These are phyloP conservation scores for Salvator merianae DNA, from an alignment of 2,113 vertebrate genomes.

Conservation along the genomic window DNA sequence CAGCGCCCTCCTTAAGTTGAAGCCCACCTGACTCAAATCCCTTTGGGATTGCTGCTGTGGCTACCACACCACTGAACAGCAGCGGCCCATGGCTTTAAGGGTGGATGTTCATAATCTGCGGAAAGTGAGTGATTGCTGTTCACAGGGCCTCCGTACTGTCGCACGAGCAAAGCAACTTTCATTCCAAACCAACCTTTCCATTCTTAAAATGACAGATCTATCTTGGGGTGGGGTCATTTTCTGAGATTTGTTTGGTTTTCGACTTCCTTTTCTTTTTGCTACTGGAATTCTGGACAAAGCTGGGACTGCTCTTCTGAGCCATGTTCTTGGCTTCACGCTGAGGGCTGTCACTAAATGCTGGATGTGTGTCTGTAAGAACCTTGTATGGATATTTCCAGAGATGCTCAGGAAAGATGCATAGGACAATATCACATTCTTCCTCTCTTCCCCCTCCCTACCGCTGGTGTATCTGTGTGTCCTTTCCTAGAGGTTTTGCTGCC, in stretches of 20 bases:
- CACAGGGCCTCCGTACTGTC: too few species aligned
- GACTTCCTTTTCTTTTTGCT: not conserved
- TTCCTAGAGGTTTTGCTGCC: constrained; percentile 62
- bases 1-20: too few species aligned
- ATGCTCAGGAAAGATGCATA: not conserved
- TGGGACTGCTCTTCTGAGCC: not conserved
- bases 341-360: not conserved
- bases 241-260: not conserved
- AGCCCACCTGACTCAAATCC: too few species aligned
- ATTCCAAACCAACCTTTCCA: not conserved
- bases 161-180: too few species aligned
- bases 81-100: too few species aligned
- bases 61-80: too few species aligned
- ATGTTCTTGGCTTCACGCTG: not conserved
- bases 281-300: not conserved
- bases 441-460: not conserved
- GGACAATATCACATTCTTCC: not conserved
- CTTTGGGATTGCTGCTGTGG: too few species aligned
- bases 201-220: not conserved
- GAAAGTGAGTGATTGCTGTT: too few species aligned
- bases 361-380: not conserved
- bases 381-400: constrained; percentile 1
- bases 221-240: not conserved
- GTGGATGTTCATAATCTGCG: too few species aligned
- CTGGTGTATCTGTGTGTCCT: not conserved